Evolutionary conservation across 92 coral and sea anemone genomes (phyloP).

Genomic region (Siderastrea siderea): DNA sequence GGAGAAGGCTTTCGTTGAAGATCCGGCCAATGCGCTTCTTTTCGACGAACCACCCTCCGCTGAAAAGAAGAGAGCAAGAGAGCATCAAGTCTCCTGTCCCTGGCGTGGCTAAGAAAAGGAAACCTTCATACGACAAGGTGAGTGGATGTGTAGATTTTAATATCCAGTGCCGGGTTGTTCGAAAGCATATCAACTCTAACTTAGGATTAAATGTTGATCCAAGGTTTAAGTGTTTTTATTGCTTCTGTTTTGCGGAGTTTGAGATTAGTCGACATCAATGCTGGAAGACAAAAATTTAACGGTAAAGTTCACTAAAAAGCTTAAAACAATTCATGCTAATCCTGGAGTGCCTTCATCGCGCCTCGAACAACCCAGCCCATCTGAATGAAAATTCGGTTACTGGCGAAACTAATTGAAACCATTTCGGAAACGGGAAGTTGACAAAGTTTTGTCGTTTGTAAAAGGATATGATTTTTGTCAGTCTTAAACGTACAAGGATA

Average conservation of each 20-base stretch:
- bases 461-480: too few species aligned
- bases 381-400: background rate
- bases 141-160: conserved; percentile 1
- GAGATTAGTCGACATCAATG: too few species aligned
- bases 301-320: background rate
- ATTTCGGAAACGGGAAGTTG: background rate
- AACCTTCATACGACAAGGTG: conserved; percentile 7
- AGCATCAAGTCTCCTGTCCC: background rate
- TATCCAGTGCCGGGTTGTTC: background rate
- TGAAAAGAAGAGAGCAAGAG: conserved; percentile 10
- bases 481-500: too few species aligned
- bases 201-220: too few species aligned
- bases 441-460: too few species aligned
- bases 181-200: too few species aligned
- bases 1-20: conserved; percentile 25
- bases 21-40: conserved; percentile 17
- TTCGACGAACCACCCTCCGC: conserved; percentile 9
- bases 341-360: background rate
- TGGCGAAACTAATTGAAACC: background rate
- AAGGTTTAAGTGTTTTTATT: too few species aligned
- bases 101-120: background rate
- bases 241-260: too few species aligned
- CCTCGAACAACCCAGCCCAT: background rate
- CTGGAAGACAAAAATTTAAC: too few species aligned
- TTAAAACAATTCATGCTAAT: background rate